Base-by-base conservation (phyloP, 1,140 invertebrate genomes). In the Nymphalis io region DNA sequence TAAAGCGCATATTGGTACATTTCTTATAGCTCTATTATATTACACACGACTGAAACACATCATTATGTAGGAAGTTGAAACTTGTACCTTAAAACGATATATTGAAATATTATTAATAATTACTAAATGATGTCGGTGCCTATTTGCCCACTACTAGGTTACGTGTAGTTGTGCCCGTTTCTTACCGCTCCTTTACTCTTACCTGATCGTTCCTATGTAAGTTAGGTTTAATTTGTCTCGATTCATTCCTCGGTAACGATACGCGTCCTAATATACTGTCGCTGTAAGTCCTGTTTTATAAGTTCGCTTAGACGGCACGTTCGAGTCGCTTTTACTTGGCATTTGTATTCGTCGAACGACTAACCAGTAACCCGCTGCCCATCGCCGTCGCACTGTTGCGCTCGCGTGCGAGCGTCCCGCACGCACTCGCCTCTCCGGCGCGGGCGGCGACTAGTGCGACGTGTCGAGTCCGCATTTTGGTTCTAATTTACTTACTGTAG, bases 171-270 rank as follows among this genome's bases (percentile, higher is more conserved):
- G 77, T 70, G 77, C 76, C 73, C 76, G 76, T 73, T 77, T 75
- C 74, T 73, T 78, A 74, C 78, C 76, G 74, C 78, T 84, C 85
- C 79, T 81, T 79, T 81, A 81, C 77, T 78, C 81, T 79, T 65
- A 74, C 71, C 78, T 72, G 64, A 75, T 83, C 78, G 89, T 90
- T 89, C 88, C 87, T 90, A 89, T 84, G 71, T 86, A 86, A 88
- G 82, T 88, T 91, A 89, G 87, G 83, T 88, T 80, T 88, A 89
- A 83, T 88, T 82, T 85, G 75, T 88, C 75, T 88, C 79, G 65
- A 84, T 88, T 84, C 89, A 91, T 91, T 89, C 87, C 87, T 80
- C 76, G 72, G 66, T 73, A 68, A 68, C 51, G 20, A 27, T 27
- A 27, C 51, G 51, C 51, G 61, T 73, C 44, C 27, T 27, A 53